These are phyloP conservation scores for Hydractinia echinata DNA, from an alignment of 30 jellyfish, hydroid and myxozoan genomes.

Conservation along the genomic window DNA sequence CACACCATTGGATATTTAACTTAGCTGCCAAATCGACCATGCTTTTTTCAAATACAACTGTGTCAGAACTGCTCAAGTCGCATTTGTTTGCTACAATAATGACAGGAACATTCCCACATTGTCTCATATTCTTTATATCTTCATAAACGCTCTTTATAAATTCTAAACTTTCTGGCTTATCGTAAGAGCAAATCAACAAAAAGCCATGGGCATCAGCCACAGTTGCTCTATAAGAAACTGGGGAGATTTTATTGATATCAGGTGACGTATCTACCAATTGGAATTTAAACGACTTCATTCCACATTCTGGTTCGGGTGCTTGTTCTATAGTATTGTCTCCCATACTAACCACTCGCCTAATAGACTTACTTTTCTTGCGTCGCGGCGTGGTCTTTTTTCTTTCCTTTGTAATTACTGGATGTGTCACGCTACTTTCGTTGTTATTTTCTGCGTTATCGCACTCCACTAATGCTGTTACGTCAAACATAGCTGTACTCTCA, in stretches of 20 bases:
- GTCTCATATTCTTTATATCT: slow-evolving; percentile 10
- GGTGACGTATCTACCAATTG: slow-evolving; percentile 10
- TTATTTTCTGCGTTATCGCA: background rate
- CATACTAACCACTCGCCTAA: background rate
- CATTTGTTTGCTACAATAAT: background rate
- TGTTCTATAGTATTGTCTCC: background rate
- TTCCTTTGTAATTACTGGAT: background rate
- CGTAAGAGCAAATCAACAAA: slow-evolving; percentile 11
- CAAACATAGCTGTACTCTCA: slow-evolving; percentile 1
- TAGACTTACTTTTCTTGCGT: background rate
- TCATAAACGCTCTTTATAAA: background rate
- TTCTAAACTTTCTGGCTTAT: slow-evolving; percentile 9
- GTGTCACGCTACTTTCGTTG: too few species aligned
- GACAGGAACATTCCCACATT: slow-evolving; percentile 5
- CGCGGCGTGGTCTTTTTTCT: background rate
- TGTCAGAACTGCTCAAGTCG: background rate
- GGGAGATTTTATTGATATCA: slow-evolving; percentile 1
- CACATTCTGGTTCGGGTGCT: background rate
- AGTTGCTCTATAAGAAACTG: slow-evolving; percentile 7
- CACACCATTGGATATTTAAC: slow-evolving; percentile 2
- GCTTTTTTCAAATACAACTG: background rate
- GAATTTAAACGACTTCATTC: slow-evolving; percentile 3
- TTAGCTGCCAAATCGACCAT: background rate
- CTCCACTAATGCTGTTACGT: slow-evolving; percentile 23
- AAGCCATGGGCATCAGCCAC: slow-evolving; percentile 24